These are phyloP conservation scores for Falco biarmicus DNA, from an alignment of 2,797 vertebrate genomes.

Conservation along the genomic window DNA sequence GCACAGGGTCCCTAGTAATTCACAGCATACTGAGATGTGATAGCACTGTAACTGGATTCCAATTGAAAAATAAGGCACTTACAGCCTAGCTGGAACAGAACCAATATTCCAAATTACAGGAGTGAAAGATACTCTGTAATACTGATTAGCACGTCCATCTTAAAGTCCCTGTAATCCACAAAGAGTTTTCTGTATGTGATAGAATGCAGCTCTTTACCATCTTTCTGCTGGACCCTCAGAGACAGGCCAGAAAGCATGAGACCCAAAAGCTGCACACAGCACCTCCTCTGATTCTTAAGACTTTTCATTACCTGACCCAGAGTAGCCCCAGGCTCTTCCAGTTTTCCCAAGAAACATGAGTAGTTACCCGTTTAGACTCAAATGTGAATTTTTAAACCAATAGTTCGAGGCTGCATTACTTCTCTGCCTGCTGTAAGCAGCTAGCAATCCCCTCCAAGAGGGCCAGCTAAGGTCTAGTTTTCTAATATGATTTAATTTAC, in stretches of 20 bases:
- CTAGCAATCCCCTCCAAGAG: neutral
- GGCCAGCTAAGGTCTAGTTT: neutral
- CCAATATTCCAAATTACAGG: neutral
- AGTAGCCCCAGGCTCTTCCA: neutral
- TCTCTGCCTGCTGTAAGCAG: neutral
- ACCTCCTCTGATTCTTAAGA: neutral
- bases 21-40: neutral
- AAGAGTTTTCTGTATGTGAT: neutral
- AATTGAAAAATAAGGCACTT: neutral
- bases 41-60: neutral
- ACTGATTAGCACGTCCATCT: neutral
- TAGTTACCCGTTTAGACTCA: neutral
- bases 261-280: neutral
- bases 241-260: neutral
- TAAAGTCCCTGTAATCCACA: neutral
- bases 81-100: neutral
- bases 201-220: neutral
- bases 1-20: neutral
- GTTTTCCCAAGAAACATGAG: neutral
- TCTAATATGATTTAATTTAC: neutral
- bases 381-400: neutral
- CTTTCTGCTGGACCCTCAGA: neutral
- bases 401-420: neutral
- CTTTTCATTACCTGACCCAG: neutral
- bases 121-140: neutral